phyloP scores from a whole-genome alignment of 2,113 vertebrate genomes.

The Spea multiplicata region DNA sequence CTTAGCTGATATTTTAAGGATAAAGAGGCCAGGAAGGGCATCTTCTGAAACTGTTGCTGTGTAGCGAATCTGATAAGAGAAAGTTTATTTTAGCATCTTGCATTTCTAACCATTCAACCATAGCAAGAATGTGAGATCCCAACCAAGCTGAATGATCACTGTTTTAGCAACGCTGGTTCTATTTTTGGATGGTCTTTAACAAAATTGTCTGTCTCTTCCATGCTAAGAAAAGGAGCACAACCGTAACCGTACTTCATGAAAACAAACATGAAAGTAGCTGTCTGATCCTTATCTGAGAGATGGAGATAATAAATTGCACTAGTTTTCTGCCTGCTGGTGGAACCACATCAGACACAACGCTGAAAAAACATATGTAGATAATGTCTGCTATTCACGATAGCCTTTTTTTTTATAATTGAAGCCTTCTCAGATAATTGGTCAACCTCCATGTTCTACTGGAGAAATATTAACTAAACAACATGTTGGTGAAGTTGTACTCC shows the following conservation, averaged over 20 bases:
- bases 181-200: slow-evolving; percentile 14
- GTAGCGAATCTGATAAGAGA: slow-evolving; percentile 75
- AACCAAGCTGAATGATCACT: slow-evolving; percentile 30
- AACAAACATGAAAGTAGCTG: slow-evolving; percentile 1
- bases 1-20: slow-evolving; percentile 81
- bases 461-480: no score
- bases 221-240: not conserved
- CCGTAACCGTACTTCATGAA: not conserved
- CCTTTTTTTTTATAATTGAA: no score
- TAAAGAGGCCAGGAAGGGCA: slow-evolving; percentile 67
- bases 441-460: no score
- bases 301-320: not conserved
- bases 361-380: no score
- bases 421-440: no score
- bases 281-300: not conserved
- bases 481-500: no score
- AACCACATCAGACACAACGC: not conserved
- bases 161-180: slow-evolving; percentile 10
- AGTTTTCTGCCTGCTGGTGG: not conserved
- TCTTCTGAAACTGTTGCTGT: slow-evolving; percentile 83
- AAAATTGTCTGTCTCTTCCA: slow-evolving; percentile 17
- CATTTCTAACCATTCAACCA: slow-evolving; percentile 9
- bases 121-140: not conserved
- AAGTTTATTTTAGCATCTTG: slow-evolving; percentile 28
- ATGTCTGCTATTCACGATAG: no score